These are phyloP conservation scores for Drosophila guanche DNA, from an alignment of 1,140 invertebrate genomes.

Conservation along the genomic window DNA sequence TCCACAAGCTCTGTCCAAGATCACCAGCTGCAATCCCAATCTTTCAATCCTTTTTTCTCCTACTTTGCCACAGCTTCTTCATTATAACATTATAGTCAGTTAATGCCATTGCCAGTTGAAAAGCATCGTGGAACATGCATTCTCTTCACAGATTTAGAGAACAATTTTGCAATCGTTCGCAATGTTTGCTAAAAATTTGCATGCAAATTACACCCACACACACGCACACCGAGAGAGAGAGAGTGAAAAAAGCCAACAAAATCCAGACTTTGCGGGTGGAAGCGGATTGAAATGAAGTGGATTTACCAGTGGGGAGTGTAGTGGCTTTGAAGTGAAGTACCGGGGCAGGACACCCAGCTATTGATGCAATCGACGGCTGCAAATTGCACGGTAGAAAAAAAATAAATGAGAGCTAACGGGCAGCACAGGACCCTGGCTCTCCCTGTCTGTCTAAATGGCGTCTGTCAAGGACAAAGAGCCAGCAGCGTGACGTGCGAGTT, in stretches of 20 bases:
- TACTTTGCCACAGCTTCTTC: too few species aligned
- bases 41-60: too few species aligned
- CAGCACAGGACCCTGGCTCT: constrained; percentile 46
- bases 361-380: constrained; percentile 66
- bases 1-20: too few species aligned
- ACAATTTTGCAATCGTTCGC: constrained; percentile 3
- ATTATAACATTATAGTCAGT: background rate
- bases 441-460: constrained; percentile 64
- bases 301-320: background rate
- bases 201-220: constrained; percentile 51
- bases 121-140: constrained; percentile 24
- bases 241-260: constrained; percentile 21
- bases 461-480: constrained; percentile 73
- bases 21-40: too few species aligned
- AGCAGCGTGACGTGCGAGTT: constrained; percentile 61
- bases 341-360: constrained; percentile 9
- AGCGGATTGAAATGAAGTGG: constrained; percentile 19
- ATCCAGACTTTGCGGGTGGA: constrained; percentile 37
- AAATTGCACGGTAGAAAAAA: constrained; percentile 60
- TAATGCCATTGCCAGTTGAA: background rate
- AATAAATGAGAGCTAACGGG: constrained; percentile 44
- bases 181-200: constrained; percentile 55
- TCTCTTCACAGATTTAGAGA: constrained; percentile 11
- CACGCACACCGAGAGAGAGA: constrained; percentile 1
- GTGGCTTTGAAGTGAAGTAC: background rate